These are phyloP conservation scores for Falco novaeseelandiae DNA, from an alignment of 2,797 vertebrate species.

Conservation along the genomic window DNA sequence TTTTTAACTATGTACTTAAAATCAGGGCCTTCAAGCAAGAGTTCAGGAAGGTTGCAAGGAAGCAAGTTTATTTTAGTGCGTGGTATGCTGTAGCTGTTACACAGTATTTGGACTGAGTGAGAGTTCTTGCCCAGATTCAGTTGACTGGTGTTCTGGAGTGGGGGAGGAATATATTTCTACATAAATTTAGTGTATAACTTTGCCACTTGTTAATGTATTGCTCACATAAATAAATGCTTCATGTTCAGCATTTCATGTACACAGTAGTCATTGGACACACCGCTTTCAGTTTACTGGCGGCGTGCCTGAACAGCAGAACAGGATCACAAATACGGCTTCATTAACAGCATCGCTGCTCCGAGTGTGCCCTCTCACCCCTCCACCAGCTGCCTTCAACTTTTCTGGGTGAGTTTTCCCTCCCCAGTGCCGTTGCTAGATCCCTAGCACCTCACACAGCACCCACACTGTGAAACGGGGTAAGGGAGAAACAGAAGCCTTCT, in stretches of 20 bases:
- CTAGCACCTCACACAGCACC: background rate
- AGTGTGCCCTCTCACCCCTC: background rate
- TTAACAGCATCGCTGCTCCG: background rate
- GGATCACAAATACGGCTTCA: background rate
- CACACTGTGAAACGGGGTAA: background rate
- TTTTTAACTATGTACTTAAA: background rate
- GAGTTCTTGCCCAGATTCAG: background rate
- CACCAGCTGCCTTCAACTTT: background rate
- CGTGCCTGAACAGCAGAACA: background rate
- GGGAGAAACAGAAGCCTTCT: background rate
- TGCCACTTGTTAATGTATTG: slow-evolving; percentile 15
- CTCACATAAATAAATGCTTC: slow-evolving; percentile 58
- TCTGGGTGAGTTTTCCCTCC: background rate
- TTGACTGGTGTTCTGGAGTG: background rate
- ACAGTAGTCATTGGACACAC: background rate
- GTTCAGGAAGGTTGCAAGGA: background rate
- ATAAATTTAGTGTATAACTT: background rate
- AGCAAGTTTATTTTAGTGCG: background rate
- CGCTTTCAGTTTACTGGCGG: background rate
- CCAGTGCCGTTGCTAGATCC: background rate
- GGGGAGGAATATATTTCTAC: background rate
- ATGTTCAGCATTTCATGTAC: background rate
- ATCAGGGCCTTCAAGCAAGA: background rate
- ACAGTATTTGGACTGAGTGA: background rate
- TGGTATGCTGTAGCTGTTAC: background rate